Conservation (phyloP, 2,113 vertebrate species). For the Typhlomys cinereus region DNA sequence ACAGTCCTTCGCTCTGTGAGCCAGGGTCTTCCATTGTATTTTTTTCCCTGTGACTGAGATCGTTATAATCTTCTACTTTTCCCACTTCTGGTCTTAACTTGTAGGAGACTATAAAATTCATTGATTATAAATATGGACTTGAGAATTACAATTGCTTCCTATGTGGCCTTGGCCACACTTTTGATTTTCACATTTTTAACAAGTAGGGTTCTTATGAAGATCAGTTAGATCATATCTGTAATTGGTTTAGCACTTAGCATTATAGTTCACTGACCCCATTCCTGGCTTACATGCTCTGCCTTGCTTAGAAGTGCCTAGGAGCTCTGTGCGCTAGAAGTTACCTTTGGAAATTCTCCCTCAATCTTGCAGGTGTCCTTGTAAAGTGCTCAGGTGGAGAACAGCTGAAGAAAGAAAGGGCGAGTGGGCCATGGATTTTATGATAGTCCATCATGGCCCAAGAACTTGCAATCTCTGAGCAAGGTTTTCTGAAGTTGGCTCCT, state of each 20-base stretch:
- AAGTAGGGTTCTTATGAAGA: not conserved
- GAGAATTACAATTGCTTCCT: not conserved
- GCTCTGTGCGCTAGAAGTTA: not conserved
- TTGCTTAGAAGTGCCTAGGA: not conserved
- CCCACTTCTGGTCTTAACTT: not conserved
- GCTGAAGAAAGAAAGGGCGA: not conserved
- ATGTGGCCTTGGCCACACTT: not conserved
- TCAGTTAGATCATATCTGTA: not conserved
- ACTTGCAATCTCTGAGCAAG: not conserved
- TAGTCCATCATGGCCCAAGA: not conserved
- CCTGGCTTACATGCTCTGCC: not conserved
- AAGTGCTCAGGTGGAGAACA: not conserved
- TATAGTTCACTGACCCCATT: not conserved
- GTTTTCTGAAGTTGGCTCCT: not conserved
- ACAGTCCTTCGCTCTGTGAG: not conserved
- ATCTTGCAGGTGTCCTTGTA: not conserved
- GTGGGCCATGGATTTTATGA: not conserved
- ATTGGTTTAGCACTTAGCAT: not conserved
- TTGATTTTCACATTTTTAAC: not conserved
- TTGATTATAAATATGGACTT: not conserved
- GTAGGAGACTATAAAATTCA: not conserved
- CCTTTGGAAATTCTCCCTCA: not conserved
- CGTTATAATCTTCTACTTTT: not conserved
- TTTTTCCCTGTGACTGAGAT: not conserved
- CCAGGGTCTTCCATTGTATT: not conserved